phyloP scores from a whole-genome alignment of 1,140 invertebrate species.

The Lethocerus indicus region DNA sequence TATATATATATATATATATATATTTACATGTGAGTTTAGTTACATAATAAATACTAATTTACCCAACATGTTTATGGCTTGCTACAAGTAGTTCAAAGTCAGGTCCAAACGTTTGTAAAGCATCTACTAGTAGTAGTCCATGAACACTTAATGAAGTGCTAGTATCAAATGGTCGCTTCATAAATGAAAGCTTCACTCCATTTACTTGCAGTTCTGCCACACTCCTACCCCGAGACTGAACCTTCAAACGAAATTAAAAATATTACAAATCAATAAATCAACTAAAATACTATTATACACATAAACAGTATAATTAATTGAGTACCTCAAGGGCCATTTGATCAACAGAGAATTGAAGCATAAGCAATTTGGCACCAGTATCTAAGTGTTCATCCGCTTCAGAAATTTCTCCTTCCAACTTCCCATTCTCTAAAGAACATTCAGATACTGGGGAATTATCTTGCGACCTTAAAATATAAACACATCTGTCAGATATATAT shows the following conservation, averaged over 20 bases:
- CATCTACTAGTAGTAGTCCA: conserved; percentile 81
- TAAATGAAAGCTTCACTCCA: conserved; percentile 61
- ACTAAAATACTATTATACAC: background rate
- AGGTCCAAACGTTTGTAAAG: conserved; percentile 81
- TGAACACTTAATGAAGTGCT: conserved; percentile 73
- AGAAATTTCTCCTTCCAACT: conserved; percentile 10
- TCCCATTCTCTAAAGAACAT: conserved; percentile 10
- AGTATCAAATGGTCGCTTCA: conserved; percentile 49
- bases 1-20: background rate
- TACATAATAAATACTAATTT: conserved; percentile 17
- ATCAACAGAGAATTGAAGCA: conserved; percentile 76
- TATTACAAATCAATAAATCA: background rate
- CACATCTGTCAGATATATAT: background rate
- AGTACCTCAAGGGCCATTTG: conserved; percentile 65
- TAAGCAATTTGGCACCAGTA: conserved; percentile 46
- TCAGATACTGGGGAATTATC: conserved; percentile 11
- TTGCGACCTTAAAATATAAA: conserved; percentile 12
- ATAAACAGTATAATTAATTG: background rate
- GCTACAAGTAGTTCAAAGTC: conserved; percentile 90
- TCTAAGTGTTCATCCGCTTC: conserved; percentile 30
- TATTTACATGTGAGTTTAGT: background rate
- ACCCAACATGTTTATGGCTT: conserved; percentile 85
- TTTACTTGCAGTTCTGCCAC: conserved; percentile 82
- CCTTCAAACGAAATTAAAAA: conserved; percentile 15
- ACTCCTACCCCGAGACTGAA: conserved; percentile 60